Percentiles rank a stretch among this genome's conserved stretches.
These are phyloP conservation scores for Leptinotarsa rubiginosa DNA, from an alignment of 2,888 invertebrate species.

Conservation along the genomic window DNA sequence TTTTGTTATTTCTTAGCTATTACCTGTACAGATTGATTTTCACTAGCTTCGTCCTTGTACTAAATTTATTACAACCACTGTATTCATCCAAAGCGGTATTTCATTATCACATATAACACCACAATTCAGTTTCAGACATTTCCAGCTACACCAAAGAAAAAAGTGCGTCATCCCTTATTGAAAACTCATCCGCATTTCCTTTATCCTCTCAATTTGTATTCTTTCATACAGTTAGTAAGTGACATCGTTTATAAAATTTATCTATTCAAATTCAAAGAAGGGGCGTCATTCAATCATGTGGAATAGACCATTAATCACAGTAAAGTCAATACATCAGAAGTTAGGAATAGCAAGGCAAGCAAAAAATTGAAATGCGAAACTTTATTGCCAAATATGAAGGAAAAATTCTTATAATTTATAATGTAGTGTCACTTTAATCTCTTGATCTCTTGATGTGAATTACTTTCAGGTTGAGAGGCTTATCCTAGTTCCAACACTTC, in stretches of 20 bases:
- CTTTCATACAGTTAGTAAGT: neutral
- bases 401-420: constrained; percentile 34
- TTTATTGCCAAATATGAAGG: constrained; percentile 25
- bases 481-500: constrained; percentile 85
- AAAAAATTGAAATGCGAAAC: constrained; percentile 21
- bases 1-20: no score
- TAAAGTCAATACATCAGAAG: constrained; percentile 22
- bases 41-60: no score
- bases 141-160: no score
- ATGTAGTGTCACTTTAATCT: constrained; percentile 20
- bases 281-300: constrained; percentile 5
- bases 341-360: neutral
- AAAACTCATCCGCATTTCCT: neutral
- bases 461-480: constrained; percentile 78
- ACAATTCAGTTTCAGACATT: no score
- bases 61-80: no score
- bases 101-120: no score
- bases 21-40: no score
- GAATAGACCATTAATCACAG: constrained; percentile 1
- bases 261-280: constrained; percentile 3
- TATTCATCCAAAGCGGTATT: neutral
- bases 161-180: neutral
- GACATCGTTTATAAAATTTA: constrained; percentile 12
- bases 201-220: neutral
- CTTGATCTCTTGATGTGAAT: constrained; percentile 32